Percentiles rank a stretch among this genome's conserved stretches.
These are phyloP conservation scores for Deilephila elpenor DNA, from an alignment of 2,888 invertebrate species.

Conservation along the genomic window DNA sequence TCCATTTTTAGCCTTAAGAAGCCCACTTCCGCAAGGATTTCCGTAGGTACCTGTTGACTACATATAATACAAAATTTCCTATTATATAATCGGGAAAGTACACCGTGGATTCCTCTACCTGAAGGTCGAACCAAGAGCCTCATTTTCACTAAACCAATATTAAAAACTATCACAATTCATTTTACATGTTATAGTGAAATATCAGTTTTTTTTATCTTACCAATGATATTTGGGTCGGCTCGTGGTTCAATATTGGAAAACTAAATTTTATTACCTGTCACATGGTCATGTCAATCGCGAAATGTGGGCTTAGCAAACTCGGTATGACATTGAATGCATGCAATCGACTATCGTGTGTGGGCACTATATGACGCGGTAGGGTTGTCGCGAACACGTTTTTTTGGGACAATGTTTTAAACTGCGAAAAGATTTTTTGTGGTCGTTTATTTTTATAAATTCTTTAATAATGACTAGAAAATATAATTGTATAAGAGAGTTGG, in stretches of 20 bases:
- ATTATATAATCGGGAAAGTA: too few relatives aligned
- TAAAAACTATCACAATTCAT: too few relatives aligned
- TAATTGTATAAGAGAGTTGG: too few relatives aligned
- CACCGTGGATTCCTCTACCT: too few relatives aligned
- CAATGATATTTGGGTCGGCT: not conserved
- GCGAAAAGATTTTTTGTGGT: not conserved
- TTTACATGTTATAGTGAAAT: too few relatives aligned
- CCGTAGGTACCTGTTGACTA: too few relatives aligned
- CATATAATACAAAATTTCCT: too few relatives aligned
- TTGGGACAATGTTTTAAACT: not conserved
- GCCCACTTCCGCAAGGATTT: too few relatives aligned
- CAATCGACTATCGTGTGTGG: not conserved
- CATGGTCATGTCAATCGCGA: conserved; percentile 5
- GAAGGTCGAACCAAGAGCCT: too few relatives aligned
- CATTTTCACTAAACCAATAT: too few relatives aligned
- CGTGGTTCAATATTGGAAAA: not conserved
- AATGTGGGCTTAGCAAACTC: conserved; percentile 11
- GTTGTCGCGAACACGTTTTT: not conserved
- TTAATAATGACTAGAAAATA: not conserved
- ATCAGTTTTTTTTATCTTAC: too few relatives aligned
- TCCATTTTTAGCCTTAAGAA: too few relatives aligned
- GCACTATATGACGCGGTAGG: not conserved
- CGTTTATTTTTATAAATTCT: not conserved
- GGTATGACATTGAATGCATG: conserved; percentile 2
- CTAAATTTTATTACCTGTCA: conserved; percentile 23